Percentiles rank a stretch among this genome's conserved stretches.
These are phyloP conservation scores for Cololabis saira DNA, from an alignment of 2,113 vertebrate species.

Conservation along the genomic window DNA sequence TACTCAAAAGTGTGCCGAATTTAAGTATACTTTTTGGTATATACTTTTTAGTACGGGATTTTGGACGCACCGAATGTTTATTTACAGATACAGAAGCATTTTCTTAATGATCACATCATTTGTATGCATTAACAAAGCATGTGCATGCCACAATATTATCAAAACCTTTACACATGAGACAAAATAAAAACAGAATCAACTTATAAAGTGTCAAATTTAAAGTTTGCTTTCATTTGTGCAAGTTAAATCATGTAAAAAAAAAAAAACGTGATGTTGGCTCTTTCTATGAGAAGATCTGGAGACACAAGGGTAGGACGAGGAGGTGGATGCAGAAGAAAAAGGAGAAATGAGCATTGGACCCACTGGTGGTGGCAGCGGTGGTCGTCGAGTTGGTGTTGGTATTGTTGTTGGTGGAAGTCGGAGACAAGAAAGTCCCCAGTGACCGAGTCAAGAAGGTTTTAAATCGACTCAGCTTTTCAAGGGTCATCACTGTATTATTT, in stretches of 20 bases:
- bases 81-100: no score
- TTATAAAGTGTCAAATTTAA: not conserved
- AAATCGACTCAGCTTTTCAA: not conserved
- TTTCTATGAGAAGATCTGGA: not conserved
- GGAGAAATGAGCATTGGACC: not conserved
- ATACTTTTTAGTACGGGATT: no score
- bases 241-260: constrained; percentile 25
- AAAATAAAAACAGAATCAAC: not conserved
- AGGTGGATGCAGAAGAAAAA: not conserved
- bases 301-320: constrained; percentile 1
- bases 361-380: not conserved
- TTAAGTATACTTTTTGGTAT: no score
- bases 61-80: no score
- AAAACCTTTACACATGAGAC: no score
- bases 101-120: no score
- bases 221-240: constrained; percentile 17
- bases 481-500: rapidly evolving
- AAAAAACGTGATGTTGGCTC: no score
- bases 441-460: rapidly evolving
- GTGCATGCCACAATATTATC: no score
- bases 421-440: constrained; percentile 40
- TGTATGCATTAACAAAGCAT: no score
- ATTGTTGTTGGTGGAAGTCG: not conserved
- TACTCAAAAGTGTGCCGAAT: no score
- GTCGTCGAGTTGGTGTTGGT: not conserved